Conservation (phyloP, 2,113 vertebrate genomes). For the Pavo muticus region DNA sequence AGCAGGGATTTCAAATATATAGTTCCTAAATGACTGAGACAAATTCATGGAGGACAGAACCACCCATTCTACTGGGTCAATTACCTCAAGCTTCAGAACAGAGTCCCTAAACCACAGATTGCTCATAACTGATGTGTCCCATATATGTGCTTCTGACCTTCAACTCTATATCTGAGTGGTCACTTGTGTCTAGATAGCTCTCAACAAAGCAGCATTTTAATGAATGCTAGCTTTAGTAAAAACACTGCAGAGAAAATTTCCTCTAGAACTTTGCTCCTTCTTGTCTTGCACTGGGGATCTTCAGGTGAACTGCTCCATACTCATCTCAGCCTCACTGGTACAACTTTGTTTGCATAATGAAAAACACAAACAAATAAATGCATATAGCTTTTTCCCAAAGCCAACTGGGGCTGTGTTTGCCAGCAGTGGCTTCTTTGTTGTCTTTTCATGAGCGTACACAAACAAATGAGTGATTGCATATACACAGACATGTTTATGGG, state of each 20-base stretch:
- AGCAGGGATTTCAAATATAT: neutral
- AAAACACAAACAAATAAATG: conserved; percentile 8
- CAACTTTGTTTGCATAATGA: neutral
- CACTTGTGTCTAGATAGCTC: neutral
- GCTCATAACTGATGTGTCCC: neutral
- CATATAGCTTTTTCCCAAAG: neutral
- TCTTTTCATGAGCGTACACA: neutral
- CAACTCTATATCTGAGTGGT: neutral
- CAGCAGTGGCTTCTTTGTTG: neutral
- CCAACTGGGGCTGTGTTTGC: fast-evolving
- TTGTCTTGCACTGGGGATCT: neutral
- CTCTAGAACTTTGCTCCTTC: neutral
- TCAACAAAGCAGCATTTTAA: neutral
- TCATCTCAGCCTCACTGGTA: neutral
- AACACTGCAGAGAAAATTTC: neutral
- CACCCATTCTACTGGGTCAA: neutral
- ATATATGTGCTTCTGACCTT: neutral
- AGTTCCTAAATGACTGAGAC: neutral
- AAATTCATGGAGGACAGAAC: fast-evolving
- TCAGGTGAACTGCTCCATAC: neutral
- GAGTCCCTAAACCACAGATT: neutral
- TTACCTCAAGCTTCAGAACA: neutral
- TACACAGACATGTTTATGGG: neutral
- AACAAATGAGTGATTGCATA: neutral
- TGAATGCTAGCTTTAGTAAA: neutral